Evolutionary conservation across 2,113 vertebrate genomes (phyloP), one percentile per base, ranked within the genome.

Genomic region (Nyctibius bracteatus): DNA sequence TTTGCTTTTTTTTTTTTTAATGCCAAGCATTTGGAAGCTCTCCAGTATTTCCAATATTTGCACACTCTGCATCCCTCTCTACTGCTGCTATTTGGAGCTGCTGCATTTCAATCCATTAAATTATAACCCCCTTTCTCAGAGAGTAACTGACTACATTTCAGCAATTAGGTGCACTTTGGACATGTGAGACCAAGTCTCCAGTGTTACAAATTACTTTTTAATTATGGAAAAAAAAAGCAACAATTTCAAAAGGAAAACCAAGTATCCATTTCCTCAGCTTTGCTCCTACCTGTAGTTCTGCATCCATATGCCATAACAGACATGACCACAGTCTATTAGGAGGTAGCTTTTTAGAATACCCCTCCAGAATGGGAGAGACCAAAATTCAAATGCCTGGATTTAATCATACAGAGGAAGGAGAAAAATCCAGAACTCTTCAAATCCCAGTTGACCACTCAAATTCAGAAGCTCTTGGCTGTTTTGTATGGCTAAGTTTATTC

Each of bases 21-120:
- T 90, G 62, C 49, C 85, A 90, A 62, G 20, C 23, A 57, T 86
- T 90, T 95, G 75, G 88, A 96, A 93, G 15, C 44, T 93, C 63
- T 96, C 88, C 94, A 90, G 46, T 39, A 85, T 82, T 91, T 89
- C 77, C 84, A 84, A 31, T 72, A 70, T 94, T 88, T 95, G 57
- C 66, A 92, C 58, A 82, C 35, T 46, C 81, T 80, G 58, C 58
- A 75, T 80, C 66, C 35, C 2, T 88, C 66, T 54, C 62, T 80
- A 25, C 22, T 88, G 58, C 62, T 95, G 58, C 67, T 80, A 57
- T 92, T 93, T 39, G 28, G 74, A 92, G 44, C n/a, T 73, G 46
- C 28, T 84, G n/a, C 31, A 25, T 85, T 94, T 85, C n/a, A 57
- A 28, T 61, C 44, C 35, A 15, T 68, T 79, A 87, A 46, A 90